phyloP scores from a whole-genome alignment of 2,797 vertebrate genomes.

The Clarias pachynema region DNA sequence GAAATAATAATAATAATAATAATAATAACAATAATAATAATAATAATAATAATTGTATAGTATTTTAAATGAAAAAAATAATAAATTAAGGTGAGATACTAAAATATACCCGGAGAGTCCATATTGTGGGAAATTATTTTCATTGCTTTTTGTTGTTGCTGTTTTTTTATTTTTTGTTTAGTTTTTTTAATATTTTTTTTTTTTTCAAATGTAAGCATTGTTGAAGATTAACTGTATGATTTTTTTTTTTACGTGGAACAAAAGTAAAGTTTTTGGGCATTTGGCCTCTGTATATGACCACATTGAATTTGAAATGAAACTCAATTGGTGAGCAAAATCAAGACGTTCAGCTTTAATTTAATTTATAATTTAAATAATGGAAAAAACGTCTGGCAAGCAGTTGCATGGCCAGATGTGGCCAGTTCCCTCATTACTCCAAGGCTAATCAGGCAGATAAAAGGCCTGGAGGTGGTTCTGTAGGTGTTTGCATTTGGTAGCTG shows the following conservation, averaged over 20 bases:
- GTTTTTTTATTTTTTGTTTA: background rate
- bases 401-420: too few relatives aligned
- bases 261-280: too few relatives aligned
- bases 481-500: too few relatives aligned
- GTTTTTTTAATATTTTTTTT: background rate
- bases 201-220: background rate
- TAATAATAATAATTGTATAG: background rate
- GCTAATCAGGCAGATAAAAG: too few relatives aligned
- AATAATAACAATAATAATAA: background rate
- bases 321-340: too few relatives aligned
- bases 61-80: background rate
- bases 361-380: too few relatives aligned
- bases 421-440: too few relatives aligned
- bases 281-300: too few relatives aligned
- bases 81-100: background rate
- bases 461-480: too few relatives aligned
- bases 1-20: background rate
- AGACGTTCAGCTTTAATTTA: too few relatives aligned
- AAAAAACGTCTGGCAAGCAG: too few relatives aligned
- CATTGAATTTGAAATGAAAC: too few relatives aligned
- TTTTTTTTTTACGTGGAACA: background rate
- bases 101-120: background rate
- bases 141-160: background rate
- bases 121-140: slow-evolving; percentile 9
- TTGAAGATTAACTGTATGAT: background rate